Evolutionary conservation across 2,797 vertebrate genomes (phyloP).

Genomic region (Emys orbicularis): DNA sequence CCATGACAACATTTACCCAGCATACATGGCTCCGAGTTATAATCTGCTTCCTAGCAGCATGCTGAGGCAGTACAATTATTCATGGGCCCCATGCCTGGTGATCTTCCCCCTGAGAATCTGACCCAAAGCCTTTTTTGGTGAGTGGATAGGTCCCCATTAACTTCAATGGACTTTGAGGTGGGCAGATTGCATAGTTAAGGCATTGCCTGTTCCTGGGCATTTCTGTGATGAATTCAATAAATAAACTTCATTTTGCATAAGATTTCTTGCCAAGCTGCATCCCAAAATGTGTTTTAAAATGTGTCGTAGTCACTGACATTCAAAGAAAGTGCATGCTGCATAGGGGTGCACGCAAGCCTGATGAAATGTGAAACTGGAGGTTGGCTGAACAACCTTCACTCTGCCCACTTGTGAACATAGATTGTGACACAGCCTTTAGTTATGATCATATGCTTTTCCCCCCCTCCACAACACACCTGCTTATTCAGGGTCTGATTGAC

Average conservation of each 20-base stretch:
- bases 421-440: background rate
- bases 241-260: background rate
- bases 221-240: background rate
- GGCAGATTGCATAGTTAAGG: background rate
- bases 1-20: background rate
- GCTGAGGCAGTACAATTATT: background rate
- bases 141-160: background rate
- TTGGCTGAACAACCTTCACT: background rate
- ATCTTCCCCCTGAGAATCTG: background rate
- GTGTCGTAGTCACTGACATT: background rate
- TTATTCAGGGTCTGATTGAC: background rate
- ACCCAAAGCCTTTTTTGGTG: background rate
- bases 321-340: rapidly evolving
- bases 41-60: background rate
- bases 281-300: background rate
- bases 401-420: background rate
- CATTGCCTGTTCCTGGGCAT: background rate
- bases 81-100: background rate
- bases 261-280: background rate
- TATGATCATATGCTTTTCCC: background rate
- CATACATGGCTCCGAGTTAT: background rate
- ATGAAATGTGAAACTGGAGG: background rate
- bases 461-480: background rate
- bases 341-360: background rate
- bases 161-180: background rate